Percentiles rank a stretch among this genome's conserved stretches.
These are phyloP conservation scores for Leptonema lineaticorne DNA, from an alignment of 1,140 invertebrate species.

Conservation along the genomic window DNA sequence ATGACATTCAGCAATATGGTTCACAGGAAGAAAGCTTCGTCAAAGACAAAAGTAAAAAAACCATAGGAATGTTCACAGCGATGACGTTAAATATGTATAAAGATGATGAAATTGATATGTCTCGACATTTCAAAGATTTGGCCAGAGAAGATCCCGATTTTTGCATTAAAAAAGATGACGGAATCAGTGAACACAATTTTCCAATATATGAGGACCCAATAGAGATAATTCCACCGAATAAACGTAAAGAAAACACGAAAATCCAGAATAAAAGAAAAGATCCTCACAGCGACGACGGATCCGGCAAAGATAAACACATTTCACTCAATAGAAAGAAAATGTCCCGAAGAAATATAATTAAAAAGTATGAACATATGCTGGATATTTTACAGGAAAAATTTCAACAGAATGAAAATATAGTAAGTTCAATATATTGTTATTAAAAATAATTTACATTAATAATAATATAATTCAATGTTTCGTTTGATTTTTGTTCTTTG, in stretches of 20 bases:
- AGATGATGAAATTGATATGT: conserved; percentile 36
- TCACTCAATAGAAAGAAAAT: neutral
- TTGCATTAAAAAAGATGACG: conserved; percentile 14
- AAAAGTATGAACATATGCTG: conserved; percentile 38
- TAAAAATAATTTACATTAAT: no score
- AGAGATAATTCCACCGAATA: conserved; percentile 22
- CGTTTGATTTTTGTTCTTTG: no score
- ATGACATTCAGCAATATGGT: neutral
- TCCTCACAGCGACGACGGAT: conserved; percentile 3
- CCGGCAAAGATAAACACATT: neutral
- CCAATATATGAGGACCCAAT: conserved; percentile 38
- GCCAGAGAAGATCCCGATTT: conserved; percentile 21
- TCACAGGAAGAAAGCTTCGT: neutral
- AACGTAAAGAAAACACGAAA: neutral
- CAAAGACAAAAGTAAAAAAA: conserved; percentile 14
- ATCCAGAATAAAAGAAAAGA: conserved; percentile 10
- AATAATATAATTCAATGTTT: no score
- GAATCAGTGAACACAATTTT: conserved; percentile 8
- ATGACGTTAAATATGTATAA: conserved; percentile 34
- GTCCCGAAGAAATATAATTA: conserved; percentile 29
- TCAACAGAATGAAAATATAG: conserved; percentile 31
- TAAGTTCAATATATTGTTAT: conserved; percentile 15
- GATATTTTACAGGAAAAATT: conserved; percentile 28
- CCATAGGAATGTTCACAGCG: conserved; percentile 33
- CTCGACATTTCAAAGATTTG: conserved; percentile 38